Base-by-base conservation (phyloP, 2,888 invertebrate species). In the Argyresthia goedartella region DNA sequence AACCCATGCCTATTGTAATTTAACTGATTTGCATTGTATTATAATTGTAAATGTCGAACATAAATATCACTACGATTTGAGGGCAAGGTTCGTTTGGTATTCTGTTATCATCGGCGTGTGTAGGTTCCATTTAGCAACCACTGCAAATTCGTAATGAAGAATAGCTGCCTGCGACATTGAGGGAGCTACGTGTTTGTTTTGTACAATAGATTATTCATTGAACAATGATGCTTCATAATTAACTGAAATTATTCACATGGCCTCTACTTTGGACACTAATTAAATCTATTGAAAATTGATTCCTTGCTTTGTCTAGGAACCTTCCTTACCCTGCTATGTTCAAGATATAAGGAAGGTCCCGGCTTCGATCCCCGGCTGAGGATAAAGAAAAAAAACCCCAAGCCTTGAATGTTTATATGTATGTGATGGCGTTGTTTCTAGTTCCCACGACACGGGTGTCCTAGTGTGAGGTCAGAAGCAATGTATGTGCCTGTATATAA, bases 41-140 rank as follows among this genome's bases (percentile, higher is more conserved):
- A 48, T 36, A 48, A 48, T 48, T 48, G 48, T 35, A 48, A 36
- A 48, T 48, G 8, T 35, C 10, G 14, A 35, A 36, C 48, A 48
- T 48, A 48, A 48, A 48, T 48, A 48, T 48, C 35, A 48, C 36
- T 35, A 6, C 9, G 4, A 14, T 48, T 48, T 48, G 13, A 48
- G 35, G 48, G 15, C 48, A 39, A 48, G 48, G 48, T 11, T 48
- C 48, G 48, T 48, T 48, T 14, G 4, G 48, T 35, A 48, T 48
- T 35, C 48, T 8, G 13, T 13, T 8, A 15, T 14, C 35, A 15
- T 14, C 44, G 25, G 47, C 13, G 47, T 47, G 35, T 35, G 48
- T 48, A 48, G 48, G 48, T 48, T 48, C 36, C 36, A 48, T 48
- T 48, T 48, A 35, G 48, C 48, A 7, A 48, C 14, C 48, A 36